Evolutionary conservation across 2,113 vertebrate species (phyloP).

Genomic region (Larimichthys crocea): DNA sequence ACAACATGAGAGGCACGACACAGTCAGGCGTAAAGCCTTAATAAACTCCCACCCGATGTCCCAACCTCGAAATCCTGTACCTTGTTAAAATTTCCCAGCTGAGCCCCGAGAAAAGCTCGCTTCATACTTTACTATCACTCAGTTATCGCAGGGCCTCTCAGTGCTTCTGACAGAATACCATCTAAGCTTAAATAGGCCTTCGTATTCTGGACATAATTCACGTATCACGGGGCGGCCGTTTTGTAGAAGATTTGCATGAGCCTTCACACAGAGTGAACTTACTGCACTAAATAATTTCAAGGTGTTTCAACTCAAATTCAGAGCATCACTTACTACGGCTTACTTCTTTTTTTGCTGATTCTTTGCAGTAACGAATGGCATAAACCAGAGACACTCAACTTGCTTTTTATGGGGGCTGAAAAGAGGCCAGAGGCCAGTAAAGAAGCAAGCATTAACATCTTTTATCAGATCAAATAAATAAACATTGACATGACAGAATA

Average conservation of each 20-base stretch:
- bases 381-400: not conserved
- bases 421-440: too few species aligned
- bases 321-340: not conserved
- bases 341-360: conserved; percentile 12
- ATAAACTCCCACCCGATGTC: conserved; percentile 58
- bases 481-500: too few species aligned
- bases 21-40: conserved; percentile 29
- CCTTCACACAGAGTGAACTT: not conserved
- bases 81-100: conserved; percentile 61
- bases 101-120: conserved; percentile 42
- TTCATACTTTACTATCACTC: conserved; percentile 31
- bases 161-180: conserved; percentile 17
- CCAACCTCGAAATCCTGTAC: conserved; percentile 34
- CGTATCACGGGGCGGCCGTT: not conserved
- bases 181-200: not conserved
- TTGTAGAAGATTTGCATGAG: not conserved
- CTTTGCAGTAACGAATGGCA: not conserved
- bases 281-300: not conserved
- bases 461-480: too few species aligned
- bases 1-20: conserved; percentile 44
- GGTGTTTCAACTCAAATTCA: not conserved
- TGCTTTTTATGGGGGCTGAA: too few species aligned
- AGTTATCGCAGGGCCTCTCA: conserved; percentile 13
- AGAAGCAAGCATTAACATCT: too few species aligned
- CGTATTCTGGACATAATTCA: not conserved